Percentiles rank a stretch among this genome's conserved stretches.
Evolutionary conservation across 2,113 vertebrate genomes (phyloP).

Genomic region (Xenus cinereus): DNA sequence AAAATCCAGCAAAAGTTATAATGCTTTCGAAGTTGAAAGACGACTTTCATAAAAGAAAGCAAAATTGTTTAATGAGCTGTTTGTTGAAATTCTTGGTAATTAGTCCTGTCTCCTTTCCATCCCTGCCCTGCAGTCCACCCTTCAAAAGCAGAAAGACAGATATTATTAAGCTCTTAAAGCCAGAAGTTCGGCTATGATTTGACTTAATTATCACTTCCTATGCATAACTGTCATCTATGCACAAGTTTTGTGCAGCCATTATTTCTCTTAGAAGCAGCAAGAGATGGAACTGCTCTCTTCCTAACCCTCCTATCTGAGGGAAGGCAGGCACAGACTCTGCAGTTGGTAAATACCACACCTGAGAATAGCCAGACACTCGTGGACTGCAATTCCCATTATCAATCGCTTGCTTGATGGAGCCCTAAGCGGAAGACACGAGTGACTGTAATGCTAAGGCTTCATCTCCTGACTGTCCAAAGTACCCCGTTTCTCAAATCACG

Average conservation of each 20-base stretch:
- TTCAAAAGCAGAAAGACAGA: not conserved
- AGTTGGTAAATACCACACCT: no score
- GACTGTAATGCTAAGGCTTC: not conserved
- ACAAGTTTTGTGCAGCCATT: not conserved
- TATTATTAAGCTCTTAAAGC: not conserved
- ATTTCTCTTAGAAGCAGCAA: not conserved
- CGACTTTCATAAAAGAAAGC: not conserved
- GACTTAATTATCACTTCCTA: not conserved
- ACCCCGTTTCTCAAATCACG: not conserved
- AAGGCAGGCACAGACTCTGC: not conserved
- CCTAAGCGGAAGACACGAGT: fast-evolving
- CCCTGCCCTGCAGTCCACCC: not conserved
- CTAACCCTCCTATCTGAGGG: not conserved
- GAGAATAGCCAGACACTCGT: not conserved
- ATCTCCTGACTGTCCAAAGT: not conserved
- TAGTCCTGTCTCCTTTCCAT: not conserved
- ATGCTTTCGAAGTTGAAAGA: not conserved
- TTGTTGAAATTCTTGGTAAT: not conserved
- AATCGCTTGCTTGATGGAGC: not conserved
- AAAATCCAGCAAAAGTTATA: not conserved
- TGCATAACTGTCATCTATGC: not conserved
- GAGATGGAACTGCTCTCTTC: not conserved
- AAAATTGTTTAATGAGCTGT: not conserved
- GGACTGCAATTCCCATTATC: not conserved
- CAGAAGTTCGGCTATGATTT: not conserved